Conservation (phyloP, 2,113 vertebrate species). For the Nothocercus nigrocapillus region DNA sequence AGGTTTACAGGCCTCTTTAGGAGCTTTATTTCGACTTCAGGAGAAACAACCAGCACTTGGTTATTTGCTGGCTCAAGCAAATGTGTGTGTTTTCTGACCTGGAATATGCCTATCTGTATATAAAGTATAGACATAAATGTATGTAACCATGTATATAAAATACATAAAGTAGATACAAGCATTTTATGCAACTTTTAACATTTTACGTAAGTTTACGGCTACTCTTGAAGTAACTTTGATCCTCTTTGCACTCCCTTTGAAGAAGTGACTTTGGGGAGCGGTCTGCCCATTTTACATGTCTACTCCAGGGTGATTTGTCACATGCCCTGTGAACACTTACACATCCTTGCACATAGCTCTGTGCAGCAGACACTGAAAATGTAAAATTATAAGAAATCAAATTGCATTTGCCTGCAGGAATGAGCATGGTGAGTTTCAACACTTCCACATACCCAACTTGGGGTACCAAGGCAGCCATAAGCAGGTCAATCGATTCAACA, state of each 20-base stretch:
- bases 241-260: not conserved
- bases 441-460: not conserved
- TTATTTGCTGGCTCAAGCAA: not conserved
- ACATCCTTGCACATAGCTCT: not conserved
- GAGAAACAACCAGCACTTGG: not conserved
- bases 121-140: not conserved
- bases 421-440: rapidly evolving
- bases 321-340: rapidly evolving
- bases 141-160: too few relatives aligned
- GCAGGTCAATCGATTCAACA: not conserved
- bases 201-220: not conserved
- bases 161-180: rapidly evolving
- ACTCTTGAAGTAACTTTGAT: not conserved
- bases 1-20: not conserved
- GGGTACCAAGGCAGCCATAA: rapidly evolving
- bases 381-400: not conserved
- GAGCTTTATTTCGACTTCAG: not conserved
- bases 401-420: not conserved
- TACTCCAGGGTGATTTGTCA: not conserved
- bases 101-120: rapidly evolving
- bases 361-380: not conserved
- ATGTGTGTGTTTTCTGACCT: rapidly evolving
- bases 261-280: too few relatives aligned
- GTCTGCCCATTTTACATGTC: rapidly evolving
- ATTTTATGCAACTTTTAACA: not conserved